Evolutionary conservation across 2,888 invertebrate species (phyloP).

Genomic region (Spodoptera picta): DNA sequence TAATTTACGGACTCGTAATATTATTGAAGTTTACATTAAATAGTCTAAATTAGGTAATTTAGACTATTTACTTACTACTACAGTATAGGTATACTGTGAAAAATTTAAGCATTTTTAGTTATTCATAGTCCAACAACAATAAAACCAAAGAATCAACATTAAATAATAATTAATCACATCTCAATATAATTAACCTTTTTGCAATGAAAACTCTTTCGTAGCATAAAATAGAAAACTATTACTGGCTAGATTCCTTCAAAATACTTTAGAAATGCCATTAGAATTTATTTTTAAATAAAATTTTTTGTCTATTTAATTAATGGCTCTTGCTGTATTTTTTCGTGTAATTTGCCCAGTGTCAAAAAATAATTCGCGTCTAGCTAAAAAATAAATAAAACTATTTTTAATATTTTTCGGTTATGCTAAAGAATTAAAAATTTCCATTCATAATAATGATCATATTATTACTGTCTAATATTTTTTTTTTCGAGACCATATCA

Average conservation of each 20-base stretch:
- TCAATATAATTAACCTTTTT: neutral
- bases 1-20: neutral
- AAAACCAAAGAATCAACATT: too few relatives aligned
- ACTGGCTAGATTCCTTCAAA: constrained; percentile 2
- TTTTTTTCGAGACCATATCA: too few relatives aligned
- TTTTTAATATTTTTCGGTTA: neutral
- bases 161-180: too few relatives aligned
- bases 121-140: too few relatives aligned
- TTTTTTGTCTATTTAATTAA: neutral
- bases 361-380: neutral
- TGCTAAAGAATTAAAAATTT: too few relatives aligned
- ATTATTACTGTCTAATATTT: too few relatives aligned
- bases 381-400: neutral
- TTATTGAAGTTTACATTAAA: too few relatives aligned
- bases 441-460: too few relatives aligned
- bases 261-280: constrained; percentile 6
- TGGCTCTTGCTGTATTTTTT: neutral
- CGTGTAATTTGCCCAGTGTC: neutral
- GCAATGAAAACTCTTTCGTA: constrained; percentile 1
- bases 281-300: neutral
- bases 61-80: too few relatives aligned
- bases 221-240: neutral
- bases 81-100: too few relatives aligned
- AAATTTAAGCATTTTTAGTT: too few relatives aligned
- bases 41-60: too few relatives aligned